Evolutionary conservation across 2,797 vertebrate genomes (phyloP), one percentile per base, ranked within the genome.

Genomic region (Luscinia luscinia): DNA sequence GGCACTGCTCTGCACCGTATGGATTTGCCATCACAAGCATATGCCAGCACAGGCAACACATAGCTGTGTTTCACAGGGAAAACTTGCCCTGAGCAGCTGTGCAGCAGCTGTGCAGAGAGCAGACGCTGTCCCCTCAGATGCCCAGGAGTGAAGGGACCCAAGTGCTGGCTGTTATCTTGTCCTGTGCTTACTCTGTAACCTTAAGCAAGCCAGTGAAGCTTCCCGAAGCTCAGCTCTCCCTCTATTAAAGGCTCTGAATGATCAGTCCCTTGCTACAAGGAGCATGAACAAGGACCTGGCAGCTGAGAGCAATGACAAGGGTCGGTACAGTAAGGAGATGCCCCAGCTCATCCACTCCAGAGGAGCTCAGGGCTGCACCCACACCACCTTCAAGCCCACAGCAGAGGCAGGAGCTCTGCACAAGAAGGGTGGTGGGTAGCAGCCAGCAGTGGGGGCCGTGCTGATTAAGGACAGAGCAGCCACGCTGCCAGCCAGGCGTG

Each of bases 181-280:
- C 51, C 79, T 73, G 28, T 68, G 67, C 38, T 88, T 90, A 58
- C 58, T n/a, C 11, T 57, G 46, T 81, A 85, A 95, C 84, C 74
- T 88, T 89, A 85, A 84, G 68, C 28, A 83, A 93, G 78, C 49
- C 52, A 74, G 64, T 51, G 54, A 84, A 88, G 68, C 75, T 90
- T 73, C 81, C 72, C 51, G 43, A 73, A 92, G 36, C 62, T 90
- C 59, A 84, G 51, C 69, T 68, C 77, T 72, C 34, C 48, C 55
- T 78, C 61, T 85, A 7, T 79, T 93, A 96, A 96, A 62, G 38
- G 81, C 8, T 89, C 45, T 82, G 69, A 77, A 69, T 58, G 75
- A 94, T 82, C 32, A 32, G 66, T 22, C 41, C 59, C 67, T 62
- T 13, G 15, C n/a, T 84, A 41, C 32, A 62, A 92, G 80, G 69